A percentile compares a stretch with the other conserved stretches of the same genome.
Evolutionary conservation across 2,797 vertebrate genomes (phyloP).

Genomic region (Pangasius krempfi): DNA sequence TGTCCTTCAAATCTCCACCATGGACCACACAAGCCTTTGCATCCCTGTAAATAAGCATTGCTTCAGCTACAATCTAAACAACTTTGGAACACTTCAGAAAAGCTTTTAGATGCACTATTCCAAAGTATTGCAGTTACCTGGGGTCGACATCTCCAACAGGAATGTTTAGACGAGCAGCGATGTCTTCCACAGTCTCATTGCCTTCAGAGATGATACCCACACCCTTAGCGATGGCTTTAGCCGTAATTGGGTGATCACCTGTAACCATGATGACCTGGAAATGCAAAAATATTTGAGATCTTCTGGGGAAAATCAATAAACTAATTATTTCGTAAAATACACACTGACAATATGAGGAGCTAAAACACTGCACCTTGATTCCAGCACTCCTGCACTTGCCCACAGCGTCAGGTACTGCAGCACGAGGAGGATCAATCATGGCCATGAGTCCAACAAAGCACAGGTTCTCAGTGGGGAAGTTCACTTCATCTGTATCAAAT

Average conservation of each 20-base stretch:
- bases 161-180: slow-evolving; percentile 91
- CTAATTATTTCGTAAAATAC: background rate
- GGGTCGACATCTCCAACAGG: slow-evolving; percentile 91
- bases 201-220: slow-evolving; percentile 98
- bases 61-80: background rate
- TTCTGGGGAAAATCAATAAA: background rate
- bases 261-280: slow-evolving; percentile 96
- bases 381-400: slow-evolving; percentile 95
- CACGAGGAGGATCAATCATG: slow-evolving; percentile 96
- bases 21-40: slow-evolving; percentile 95
- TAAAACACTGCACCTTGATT: slow-evolving; percentile 83
- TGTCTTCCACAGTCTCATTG: slow-evolving; percentile 95
- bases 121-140: slow-evolving; percentile 72
- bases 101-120: background rate
- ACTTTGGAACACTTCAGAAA: background rate
- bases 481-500: slow-evolving; percentile 89
- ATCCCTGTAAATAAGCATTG: slow-evolving; percentile 74
- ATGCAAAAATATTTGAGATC: background rate
- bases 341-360: background rate
- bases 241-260: slow-evolving; percentile 95
- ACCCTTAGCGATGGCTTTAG: slow-evolving; percentile 95
- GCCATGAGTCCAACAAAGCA: slow-evolving; percentile 94
- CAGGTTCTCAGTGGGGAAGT: slow-evolving; percentile 92
- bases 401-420: slow-evolving; percentile 93
- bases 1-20: slow-evolving; percentile 89